Evolutionary conservation across 2,888 invertebrate species (phyloP).

Genomic region (Megamerina dolium): DNA sequence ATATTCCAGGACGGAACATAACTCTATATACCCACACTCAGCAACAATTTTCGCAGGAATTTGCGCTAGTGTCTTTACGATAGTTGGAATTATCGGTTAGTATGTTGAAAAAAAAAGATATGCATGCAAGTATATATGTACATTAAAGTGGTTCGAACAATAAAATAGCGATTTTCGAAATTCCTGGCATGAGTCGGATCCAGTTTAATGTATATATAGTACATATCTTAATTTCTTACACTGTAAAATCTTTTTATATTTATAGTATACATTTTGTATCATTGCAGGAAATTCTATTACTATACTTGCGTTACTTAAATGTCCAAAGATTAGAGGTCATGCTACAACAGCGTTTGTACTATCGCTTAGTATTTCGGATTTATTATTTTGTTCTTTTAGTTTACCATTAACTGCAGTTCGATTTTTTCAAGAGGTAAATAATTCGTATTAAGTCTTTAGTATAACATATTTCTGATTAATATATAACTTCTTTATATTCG

Average conservation of each 20-base stretch:
- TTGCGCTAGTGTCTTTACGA: conserved; percentile 72
- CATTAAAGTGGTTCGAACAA: neutral
- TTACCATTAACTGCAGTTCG: conserved; percentile 77
- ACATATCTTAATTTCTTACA: no score
- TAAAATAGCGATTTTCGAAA: neutral
- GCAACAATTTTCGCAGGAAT: conserved; percentile 72
- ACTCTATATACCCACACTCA: conserved; percentile 59
- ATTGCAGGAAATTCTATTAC: conserved; percentile 74
- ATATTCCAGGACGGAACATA: conserved; percentile 13
- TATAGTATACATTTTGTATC: neutral
- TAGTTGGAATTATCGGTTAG: conserved; percentile 74
- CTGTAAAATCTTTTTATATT: no score
- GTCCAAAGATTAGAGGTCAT: conserved; percentile 71
- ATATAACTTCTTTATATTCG: conserved; percentile 2
- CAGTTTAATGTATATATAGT: neutral
- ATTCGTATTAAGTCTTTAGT: neutral
- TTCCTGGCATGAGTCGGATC: no score
- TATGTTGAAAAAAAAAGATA: conserved; percentile 17
- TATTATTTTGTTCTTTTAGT: conserved; percentile 78
- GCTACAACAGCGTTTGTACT: conserved; percentile 85
- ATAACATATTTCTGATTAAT: neutral
- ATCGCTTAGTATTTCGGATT: conserved; percentile 78
- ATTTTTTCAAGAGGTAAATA: conserved; percentile 64
- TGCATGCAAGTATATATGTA: neutral
- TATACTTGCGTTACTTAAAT: conserved; percentile 69